A percentile compares a stretch with the other conserved stretches of the same genome.
phyloP scores from a whole-genome alignment of 2,888 invertebrate genomes.

The Hirtodrosophila cameraria region DNA sequence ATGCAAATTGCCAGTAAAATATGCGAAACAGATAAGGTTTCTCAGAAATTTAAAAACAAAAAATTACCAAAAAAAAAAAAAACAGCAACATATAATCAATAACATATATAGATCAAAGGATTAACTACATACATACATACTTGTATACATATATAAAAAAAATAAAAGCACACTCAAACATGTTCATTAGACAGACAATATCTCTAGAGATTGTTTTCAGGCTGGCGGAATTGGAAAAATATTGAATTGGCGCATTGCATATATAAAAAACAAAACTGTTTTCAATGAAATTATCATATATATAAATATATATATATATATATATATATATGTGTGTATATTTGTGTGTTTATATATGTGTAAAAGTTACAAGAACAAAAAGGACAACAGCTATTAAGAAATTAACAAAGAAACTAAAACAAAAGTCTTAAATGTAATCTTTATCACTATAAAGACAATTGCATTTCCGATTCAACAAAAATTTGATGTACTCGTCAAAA shows the following conservation, averaged over 20 bases:
- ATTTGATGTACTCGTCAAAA: constrained; percentile 44
- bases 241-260: constrained; percentile 53
- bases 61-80: constrained; percentile 11
- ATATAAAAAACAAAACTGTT: constrained; percentile 40
- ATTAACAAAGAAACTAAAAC: constrained; percentile 29
- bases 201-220: constrained; percentile 44
- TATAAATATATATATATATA: no score
- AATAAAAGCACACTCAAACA: constrained; percentile 25
- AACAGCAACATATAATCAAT: constrained; percentile 35
- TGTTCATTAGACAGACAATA: constrained; percentile 60
- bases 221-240: constrained; percentile 35
- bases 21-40: constrained; percentile 78
- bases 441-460: constrained; percentile 54
- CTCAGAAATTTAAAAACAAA: constrained; percentile 44
- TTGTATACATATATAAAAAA: constrained; percentile 16
- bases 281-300: constrained; percentile 51
- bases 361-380: constrained; percentile 5
- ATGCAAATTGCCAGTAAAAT: constrained; percentile 53
- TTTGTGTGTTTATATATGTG: constrained; percentile 82
- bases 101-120: constrained; percentile 48
- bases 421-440: constrained; percentile 34
- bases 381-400: not conserved
- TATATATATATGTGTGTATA: constrained; percentile 61
- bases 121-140: constrained; percentile 51
- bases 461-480: constrained; percentile 48